phyloP scores from a whole-genome alignment of 2,113 vertebrate genomes.

The Corynorhinus townsendii region DNA sequence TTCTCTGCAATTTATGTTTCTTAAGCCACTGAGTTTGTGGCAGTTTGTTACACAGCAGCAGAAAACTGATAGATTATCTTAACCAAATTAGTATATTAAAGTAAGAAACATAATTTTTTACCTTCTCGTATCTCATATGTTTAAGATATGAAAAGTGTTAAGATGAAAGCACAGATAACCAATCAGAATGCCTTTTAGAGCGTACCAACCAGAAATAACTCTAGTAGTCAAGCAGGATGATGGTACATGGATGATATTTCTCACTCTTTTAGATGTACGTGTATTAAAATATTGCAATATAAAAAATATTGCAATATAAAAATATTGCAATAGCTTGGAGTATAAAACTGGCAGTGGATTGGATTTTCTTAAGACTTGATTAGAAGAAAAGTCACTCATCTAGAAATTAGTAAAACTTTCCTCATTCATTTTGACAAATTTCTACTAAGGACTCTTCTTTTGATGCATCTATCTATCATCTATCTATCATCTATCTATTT shows the following conservation, averaged over 20 bases:
- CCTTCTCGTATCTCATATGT: neutral
- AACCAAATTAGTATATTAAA: neutral
- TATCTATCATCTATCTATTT: neutral
- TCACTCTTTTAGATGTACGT: neutral
- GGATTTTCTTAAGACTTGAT: neutral
- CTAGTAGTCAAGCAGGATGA: neutral
- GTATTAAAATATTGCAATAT: neutral
- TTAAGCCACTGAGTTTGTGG: neutral
- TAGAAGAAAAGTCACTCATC: neutral
- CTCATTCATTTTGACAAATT: neutral
- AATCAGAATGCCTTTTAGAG: neutral
- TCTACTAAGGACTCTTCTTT: neutral
- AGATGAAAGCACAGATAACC: neutral
- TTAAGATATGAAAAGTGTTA: neutral
- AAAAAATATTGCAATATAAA: neutral
- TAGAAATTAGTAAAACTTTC: neutral
- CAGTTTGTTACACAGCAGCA: neutral
- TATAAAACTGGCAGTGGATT: neutral
- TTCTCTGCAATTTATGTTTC: neutral
- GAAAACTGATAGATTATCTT: neutral
- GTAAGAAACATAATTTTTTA: neutral
- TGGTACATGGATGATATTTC: neutral
- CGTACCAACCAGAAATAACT: neutral
- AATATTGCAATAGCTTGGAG: neutral
- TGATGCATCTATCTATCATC: neutral